Percentiles rank a stretch among this genome's conserved stretches.
Evolutionary conservation across 2,888 invertebrate species (phyloP).

Genomic region (Conus canariensis): DNA sequence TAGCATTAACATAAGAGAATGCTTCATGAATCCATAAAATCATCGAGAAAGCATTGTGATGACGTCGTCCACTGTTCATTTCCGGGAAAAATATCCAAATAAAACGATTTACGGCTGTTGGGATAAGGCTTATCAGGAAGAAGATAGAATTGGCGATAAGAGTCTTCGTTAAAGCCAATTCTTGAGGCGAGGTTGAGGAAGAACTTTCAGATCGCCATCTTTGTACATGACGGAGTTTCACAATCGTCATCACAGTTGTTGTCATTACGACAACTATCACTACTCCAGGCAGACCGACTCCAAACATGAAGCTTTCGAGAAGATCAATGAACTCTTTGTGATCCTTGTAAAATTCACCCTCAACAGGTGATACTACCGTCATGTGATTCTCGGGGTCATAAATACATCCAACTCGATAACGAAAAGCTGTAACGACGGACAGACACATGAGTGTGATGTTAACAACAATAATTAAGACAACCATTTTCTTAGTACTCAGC

Average conservation of each 20-base stretch:
- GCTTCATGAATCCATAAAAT: not conserved
- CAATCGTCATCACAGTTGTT: not conserved
- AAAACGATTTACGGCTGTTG: not conserved
- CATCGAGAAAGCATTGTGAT: not conserved
- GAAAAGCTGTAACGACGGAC: not conserved
- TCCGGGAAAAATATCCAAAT: not conserved
- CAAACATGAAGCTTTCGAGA: not conserved
- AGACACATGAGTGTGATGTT: not conserved
- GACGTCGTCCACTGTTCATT: not conserved
- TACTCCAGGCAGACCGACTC: not conserved
- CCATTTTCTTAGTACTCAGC: not conserved
- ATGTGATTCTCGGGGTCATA: not conserved
- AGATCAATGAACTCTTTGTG: not conserved
- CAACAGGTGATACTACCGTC: not conserved
- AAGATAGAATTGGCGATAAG: not conserved
- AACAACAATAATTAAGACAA: not conserved
- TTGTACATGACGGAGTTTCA: not conserved
- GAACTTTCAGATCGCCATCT: not conserved
- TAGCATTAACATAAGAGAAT: not conserved
- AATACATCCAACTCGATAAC: not conserved
- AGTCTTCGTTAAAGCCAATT: not conserved
- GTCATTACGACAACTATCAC: not conserved
- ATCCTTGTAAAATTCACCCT: not conserved
- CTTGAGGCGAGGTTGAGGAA: not conserved
- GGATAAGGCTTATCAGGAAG: not conserved